phyloP scores from a whole-genome alignment of 2,888 invertebrate species.

The Nasonia oneida region DNA sequence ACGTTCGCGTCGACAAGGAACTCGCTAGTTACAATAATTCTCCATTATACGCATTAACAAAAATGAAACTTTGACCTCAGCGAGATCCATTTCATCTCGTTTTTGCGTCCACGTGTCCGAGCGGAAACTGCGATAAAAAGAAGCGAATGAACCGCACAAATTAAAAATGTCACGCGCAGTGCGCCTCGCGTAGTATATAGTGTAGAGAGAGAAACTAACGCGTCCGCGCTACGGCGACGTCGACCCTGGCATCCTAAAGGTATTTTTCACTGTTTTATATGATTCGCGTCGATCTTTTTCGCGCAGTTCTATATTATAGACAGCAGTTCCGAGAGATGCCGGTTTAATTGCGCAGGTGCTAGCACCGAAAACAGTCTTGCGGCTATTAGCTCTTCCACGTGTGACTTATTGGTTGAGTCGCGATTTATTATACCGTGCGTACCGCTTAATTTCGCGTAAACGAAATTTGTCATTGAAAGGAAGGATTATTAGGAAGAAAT shows the following conservation, averaged over 20 bases:
- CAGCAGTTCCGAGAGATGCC: not conserved
- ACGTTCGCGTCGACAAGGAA: not conserved
- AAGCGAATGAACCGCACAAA: slow-evolving; percentile 4
- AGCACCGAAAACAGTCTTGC: slow-evolving; percentile 19
- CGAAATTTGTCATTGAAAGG: slow-evolving; percentile 19
- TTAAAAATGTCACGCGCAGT: not conserved
- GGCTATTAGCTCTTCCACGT: not conserved
- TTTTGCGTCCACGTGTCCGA: not conserved
- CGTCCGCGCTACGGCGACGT: slow-evolving; percentile 28
- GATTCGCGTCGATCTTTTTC: slow-evolving; percentile 28
- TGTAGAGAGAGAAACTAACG: slow-evolving; percentile 25
- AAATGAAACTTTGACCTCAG: slow-evolving; percentile 41
- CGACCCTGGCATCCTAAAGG: slow-evolving; percentile 61
- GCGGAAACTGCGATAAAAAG: not conserved
- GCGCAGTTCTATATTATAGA: not conserved
- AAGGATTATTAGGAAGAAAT: slow-evolving; percentile 22
- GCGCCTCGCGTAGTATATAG: not conserved
- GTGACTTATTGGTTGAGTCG: not conserved
- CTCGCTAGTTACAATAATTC: not conserved
- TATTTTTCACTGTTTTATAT: slow-evolving; percentile 38
- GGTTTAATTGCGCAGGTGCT: slow-evolving; percentile 30
- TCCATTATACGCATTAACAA: not conserved
- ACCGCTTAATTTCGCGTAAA: not conserved
- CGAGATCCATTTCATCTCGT: not conserved
- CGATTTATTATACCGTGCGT: not conserved